Evolutionary conservation across 2,113 vertebrate genomes (phyloP).

Genomic region (Paramormyrops kingsleyae): DNA sequence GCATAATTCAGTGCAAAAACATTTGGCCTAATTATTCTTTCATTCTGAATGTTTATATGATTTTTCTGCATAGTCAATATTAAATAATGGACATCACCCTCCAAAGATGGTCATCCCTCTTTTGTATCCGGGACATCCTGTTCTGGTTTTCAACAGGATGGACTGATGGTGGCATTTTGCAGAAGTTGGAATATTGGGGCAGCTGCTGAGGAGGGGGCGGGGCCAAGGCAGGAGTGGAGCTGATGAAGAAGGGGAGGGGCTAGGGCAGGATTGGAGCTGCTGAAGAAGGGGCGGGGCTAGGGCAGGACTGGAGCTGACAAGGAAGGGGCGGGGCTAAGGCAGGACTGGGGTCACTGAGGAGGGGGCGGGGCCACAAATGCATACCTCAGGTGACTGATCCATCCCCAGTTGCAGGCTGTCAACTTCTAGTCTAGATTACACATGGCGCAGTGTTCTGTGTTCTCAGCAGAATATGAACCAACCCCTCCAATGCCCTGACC

Average conservation of each 20-base stretch:
- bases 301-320: not conserved
- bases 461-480: conserved; percentile 36
- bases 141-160: not conserved
- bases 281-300: not conserved
- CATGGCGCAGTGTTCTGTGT: conserved; percentile 24
- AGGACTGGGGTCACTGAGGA: not conserved
- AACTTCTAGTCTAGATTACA: conserved; percentile 31
- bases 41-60: not conserved
- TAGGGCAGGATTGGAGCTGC: not conserved
- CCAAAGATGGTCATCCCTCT: not conserved
- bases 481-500: conserved; percentile 9
- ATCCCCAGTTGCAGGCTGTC: conserved; percentile 19
- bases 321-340: not conserved
- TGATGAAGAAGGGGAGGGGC: not conserved
- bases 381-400: conserved; percentile 20
- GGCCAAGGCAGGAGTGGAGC: not conserved
- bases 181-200: not conserved
- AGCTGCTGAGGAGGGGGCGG: not conserved
- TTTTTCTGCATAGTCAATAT: not conserved
- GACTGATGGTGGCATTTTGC: not conserved
- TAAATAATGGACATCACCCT: not conserved
- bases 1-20: not conserved
- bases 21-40: not conserved
- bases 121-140: not conserved
- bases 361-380: conserved; percentile 5